Conservation (phyloP, 2,888 invertebrate genomes). For the Stictocephala bisonia region DNA sequence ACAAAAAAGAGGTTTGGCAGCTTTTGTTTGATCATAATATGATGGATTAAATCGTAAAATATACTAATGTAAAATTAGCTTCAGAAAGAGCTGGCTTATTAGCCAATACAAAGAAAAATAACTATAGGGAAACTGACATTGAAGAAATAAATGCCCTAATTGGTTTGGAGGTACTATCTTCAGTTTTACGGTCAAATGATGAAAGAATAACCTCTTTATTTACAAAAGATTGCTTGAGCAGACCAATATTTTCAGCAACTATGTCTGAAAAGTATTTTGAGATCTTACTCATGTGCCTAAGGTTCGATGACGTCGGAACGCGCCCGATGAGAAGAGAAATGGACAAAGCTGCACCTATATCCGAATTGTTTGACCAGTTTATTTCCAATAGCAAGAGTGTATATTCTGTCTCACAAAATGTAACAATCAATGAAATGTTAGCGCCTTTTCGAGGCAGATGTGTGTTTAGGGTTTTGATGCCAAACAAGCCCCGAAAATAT, state of each 20-base stretch:
- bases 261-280: constrained; percentile 42
- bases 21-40: constrained; percentile 14
- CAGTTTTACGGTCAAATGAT: not conserved
- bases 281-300: constrained; percentile 21
- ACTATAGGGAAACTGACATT: constrained; percentile 38
- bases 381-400: not conserved
- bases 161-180: constrained; percentile 29
- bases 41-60: not conserved
- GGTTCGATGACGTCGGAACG: constrained; percentile 20
- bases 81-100: not conserved
- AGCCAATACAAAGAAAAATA: constrained; percentile 19
- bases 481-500: too few species aligned
- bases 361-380: constrained; percentile 11
- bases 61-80: constrained; percentile 28
- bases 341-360: constrained; percentile 16
- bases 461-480: constrained; percentile 46
- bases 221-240: constrained; percentile 30
- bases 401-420: constrained; percentile 32
- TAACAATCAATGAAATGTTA: constrained; percentile 41
- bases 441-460: constrained; percentile 41
- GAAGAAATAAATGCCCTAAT: constrained; percentile 43
- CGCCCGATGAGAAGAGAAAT: not conserved
- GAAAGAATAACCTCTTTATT: constrained; percentile 24
- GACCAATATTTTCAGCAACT: constrained; percentile 23
- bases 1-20: constrained; percentile 20